Evolutionary conservation across 92 coral and sea anemone genomes (phyloP).

Genomic region (Metridium senile): DNA sequence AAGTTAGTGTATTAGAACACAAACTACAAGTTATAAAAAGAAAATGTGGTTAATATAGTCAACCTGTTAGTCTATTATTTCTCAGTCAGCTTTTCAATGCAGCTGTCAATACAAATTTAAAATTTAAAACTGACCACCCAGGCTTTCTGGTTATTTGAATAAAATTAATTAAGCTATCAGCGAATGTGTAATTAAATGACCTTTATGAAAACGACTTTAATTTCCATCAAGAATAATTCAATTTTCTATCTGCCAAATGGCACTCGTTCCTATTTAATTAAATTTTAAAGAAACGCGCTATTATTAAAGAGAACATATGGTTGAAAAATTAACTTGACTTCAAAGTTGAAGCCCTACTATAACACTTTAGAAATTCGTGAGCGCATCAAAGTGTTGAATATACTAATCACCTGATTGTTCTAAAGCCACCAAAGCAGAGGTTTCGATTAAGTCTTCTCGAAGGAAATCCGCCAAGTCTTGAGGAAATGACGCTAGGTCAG

Average conservation of each 20-base stretch:
- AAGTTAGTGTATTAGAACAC: too few species aligned
- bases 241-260: neutral
- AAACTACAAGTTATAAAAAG: too few species aligned
- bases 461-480: constrained; percentile 77
- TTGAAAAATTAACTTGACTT: neutral
- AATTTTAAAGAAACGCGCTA: neutral
- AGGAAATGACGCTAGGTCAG: constrained; percentile 77
- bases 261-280: neutral
- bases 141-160: neutral
- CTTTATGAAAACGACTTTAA: neutral
- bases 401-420: constrained; percentile 82
- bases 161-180: neutral
- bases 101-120: too few species aligned
- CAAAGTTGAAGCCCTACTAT: neutral
- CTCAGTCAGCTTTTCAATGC: too few species aligned
- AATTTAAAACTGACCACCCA: neutral
- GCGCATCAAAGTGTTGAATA: too few species aligned
- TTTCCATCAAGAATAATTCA: neutral
- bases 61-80: too few species aligned
- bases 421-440: constrained; percentile 80
- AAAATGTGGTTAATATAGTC: too few species aligned
- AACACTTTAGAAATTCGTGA: too few species aligned
- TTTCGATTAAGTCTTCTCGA: constrained; percentile 84
- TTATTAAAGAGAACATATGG: neutral
- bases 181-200: neutral